Conservation (phyloP, 2,888 invertebrate genomes). For the Labia minor region DNA sequence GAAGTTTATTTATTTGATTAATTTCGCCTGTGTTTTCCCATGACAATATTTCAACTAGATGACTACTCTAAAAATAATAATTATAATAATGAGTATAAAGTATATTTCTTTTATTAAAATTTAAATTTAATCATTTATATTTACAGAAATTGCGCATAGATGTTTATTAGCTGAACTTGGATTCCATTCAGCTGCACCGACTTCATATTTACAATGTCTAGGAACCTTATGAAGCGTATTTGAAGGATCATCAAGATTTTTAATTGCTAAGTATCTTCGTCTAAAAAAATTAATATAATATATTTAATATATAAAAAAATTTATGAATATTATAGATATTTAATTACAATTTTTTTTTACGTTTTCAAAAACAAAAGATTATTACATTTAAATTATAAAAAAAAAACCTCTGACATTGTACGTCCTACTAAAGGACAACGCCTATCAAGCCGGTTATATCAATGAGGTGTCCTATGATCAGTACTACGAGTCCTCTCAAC, state of each 20-base stretch:
- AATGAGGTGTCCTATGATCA: too few species aligned
- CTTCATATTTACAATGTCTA: slow-evolving; percentile 85
- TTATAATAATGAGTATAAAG: slow-evolving; percentile 22
- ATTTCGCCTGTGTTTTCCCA: slow-evolving; percentile 60
- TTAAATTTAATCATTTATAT: slow-evolving; percentile 29
- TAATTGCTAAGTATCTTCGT: slow-evolving; percentile 66
- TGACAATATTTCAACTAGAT: slow-evolving; percentile 73
- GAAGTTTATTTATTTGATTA: slow-evolving; percentile 57
- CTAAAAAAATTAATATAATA: slow-evolving; percentile 39
- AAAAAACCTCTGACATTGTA: too few species aligned
- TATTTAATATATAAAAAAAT: slow-evolving; percentile 4
- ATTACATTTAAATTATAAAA: slow-evolving; percentile 14
- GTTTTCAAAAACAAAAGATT: slow-evolving; percentile 1
- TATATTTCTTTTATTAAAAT: too few species aligned
- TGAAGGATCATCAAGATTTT: slow-evolving; percentile 58
- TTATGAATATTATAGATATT: background rate
- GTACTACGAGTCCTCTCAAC: too few species aligned
- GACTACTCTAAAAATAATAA: slow-evolving; percentile 58
- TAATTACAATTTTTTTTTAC: too few species aligned
- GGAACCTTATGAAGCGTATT: slow-evolving; percentile 66
- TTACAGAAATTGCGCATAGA: slow-evolving; percentile 79
- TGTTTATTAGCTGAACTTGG: slow-evolving; percentile 65
- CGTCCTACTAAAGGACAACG: too few species aligned
- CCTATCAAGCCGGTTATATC: too few species aligned
- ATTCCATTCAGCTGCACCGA: slow-evolving; percentile 87